Evolutionary conservation across 2,797 vertebrate species (phyloP).

Genomic region (Hephaestus fuliginosus): DNA sequence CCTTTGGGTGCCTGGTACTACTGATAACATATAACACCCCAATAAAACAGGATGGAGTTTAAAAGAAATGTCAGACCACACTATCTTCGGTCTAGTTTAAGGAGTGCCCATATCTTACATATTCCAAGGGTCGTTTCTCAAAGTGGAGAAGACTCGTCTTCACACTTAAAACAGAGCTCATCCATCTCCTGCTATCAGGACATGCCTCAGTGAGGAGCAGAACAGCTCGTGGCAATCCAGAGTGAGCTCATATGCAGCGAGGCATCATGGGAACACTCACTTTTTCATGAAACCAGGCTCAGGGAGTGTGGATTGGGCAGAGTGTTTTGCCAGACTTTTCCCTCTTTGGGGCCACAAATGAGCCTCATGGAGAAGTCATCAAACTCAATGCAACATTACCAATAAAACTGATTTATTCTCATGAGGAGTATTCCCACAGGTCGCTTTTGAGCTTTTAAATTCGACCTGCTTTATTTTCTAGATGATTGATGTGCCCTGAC

Average conservation of each 20-base stretch:
- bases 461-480: conserved; percentile 29
- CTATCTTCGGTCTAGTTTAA: conserved; percentile 33
- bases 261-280: conserved; percentile 50
- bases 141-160: conserved; percentile 48
- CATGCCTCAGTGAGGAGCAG: conserved; percentile 43
- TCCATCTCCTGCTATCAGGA: conserved; percentile 63
- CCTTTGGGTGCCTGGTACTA: conserved; percentile 41
- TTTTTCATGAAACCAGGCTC: conserved; percentile 34
- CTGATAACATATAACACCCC: conserved; percentile 40
- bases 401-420: conserved; percentile 51
- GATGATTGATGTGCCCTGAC: conserved; percentile 56
- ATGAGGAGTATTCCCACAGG: conserved; percentile 27
- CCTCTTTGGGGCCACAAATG: conserved; percentile 27
- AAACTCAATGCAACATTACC: conserved; percentile 25
- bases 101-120: conserved; percentile 28
- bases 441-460: conserved; percentile 49
- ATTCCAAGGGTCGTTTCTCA: conserved; percentile 50
- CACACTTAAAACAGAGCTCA: conserved; percentile 48
- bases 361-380: conserved; percentile 44
- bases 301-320: conserved; percentile 1
- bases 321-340: conserved; percentile 33
- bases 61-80: conserved; percentile 29
- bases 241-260: conserved; percentile 52
- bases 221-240: conserved; percentile 35
- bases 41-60: conserved; percentile 37